phyloP scores from a whole-genome alignment of 1,140 invertebrate species.

The Dysdera silvatica region DNA sequence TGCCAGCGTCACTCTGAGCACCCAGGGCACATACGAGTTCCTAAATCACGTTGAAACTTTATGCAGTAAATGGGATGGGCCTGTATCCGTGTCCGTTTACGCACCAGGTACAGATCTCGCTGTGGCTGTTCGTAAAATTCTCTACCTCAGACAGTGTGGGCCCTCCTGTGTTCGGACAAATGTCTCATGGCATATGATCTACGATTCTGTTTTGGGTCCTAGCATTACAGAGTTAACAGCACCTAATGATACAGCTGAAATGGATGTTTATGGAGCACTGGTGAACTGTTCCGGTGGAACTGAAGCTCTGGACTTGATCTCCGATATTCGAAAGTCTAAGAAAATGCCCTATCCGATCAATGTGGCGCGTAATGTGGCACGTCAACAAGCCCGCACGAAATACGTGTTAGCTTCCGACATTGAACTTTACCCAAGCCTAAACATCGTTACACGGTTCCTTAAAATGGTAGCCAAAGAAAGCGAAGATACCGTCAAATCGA shows the following conservation, averaged over 20 bases:
- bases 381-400: slow-evolving; percentile 32
- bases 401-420: slow-evolving; percentile 39
- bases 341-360: slow-evolving; percentile 40
- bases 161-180: slow-evolving; percentile 27
- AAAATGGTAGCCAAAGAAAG: slow-evolving; percentile 9
- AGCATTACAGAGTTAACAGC: not conserved
- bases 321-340: slow-evolving; percentile 27
- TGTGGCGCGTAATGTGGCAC: slow-evolving; percentile 38
- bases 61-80: slow-evolving; percentile 62
- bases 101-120: slow-evolving; percentile 62
- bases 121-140: slow-evolving; percentile 53
- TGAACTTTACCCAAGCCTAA: slow-evolving; percentile 37
- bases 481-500: not conserved
- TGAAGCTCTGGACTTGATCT: slow-evolving; percentile 5
- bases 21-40: slow-evolving; percentile 74
- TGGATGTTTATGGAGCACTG: slow-evolving; percentile 2
- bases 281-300: slow-evolving; percentile 1
- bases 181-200: slow-evolving; percentile 36
- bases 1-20: slow-evolving; percentile 82
- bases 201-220: slow-evolving; percentile 26
- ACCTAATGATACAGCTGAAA: slow-evolving; percentile 2
- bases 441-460: slow-evolving; percentile 32
- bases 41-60: slow-evolving; percentile 78
- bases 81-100: slow-evolving; percentile 65
- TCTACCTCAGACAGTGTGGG: slow-evolving; percentile 50